Base-by-base conservation (phyloP, 2,888 invertebrate species). In the Pseudococcus jackbeardsleyi region DNA sequence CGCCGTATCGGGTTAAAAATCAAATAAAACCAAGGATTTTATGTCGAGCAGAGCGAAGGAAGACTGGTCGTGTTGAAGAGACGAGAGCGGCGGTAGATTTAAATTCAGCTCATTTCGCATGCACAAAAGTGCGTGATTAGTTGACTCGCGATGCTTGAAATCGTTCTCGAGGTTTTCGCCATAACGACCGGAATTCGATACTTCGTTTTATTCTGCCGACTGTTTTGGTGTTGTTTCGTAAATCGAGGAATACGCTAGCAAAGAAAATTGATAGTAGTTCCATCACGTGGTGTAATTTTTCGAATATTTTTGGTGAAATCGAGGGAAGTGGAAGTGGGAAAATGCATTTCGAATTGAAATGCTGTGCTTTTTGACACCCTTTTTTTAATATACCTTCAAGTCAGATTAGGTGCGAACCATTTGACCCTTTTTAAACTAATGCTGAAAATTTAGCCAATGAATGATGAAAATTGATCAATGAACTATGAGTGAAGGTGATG, bases 21-120 rank as follows among this genome's bases (percentile, higher is more conserved):
- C 68, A 72, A 33, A 72, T 72, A 72, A 72, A 72, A 72, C 33
- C 26, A 72, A 72, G 68, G 68, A 72, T 72, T 72, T 59, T 59
- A 59, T 9, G 59, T 59, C 19, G 59, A 59, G 9, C 59, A 19
- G 19, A 54, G 54, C 12, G 54, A 17, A 54, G 26, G 26, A 33
- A 33, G 26, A 33, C 26, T 33, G 15, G 17, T 59, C 0, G 59
- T 19, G 19, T 19, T 6, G 54, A 17, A 59, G 59, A 8, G 59
- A 9, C 26, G 19, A 5, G 59, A 5, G 59, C 8, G 59, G 19
- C 19, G 19, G 59, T 33, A 33, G 59, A 59, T 59, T 59, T 59
- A 59, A 59, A 59, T 59, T 59, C 59, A 59, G 59, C 59, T 59
- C 59, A 59, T 59, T 59, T 59, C 59, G 59, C 59, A 59, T 59